These are phyloP conservation scores for Tribolium freemani DNA, from an alignment of 2,888 invertebrate genomes.

Conservation along the genomic window DNA sequence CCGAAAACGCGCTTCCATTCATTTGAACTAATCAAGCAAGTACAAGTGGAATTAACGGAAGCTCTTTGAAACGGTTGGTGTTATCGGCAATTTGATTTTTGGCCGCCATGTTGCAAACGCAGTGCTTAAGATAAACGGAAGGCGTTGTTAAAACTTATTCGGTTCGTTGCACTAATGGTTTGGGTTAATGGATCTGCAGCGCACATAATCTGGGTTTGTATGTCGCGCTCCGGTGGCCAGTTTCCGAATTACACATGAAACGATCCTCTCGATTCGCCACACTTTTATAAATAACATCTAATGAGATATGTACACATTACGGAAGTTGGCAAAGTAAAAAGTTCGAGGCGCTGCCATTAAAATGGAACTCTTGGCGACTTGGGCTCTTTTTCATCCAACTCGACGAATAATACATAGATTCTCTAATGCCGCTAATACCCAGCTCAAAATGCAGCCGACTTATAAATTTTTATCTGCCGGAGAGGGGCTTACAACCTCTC, in stretches of 20 bases:
- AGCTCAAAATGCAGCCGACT: conserved; percentile 12
- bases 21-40: no score
- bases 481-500: conserved; percentile 5
- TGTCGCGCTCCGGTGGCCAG: conserved; percentile 41
- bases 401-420: conserved; percentile 31
- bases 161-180: conserved; percentile 47
- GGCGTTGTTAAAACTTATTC: conserved; percentile 49
- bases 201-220: conserved; percentile 42
- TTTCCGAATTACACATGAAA: conserved; percentile 25
- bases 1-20: no score
- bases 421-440: conserved; percentile 21
- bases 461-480: conserved; percentile 29
- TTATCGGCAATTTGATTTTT: neutral
- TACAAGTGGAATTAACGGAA: no score
- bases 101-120: conserved; percentile 16
- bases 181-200: conserved; percentile 46
- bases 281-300: conserved; percentile 54
- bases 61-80: no score
- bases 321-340: conserved; percentile 51
- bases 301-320: conserved; percentile 54
- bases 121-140: conserved; percentile 45
- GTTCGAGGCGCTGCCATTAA: conserved; percentile 41
- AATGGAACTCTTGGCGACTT: conserved; percentile 20
- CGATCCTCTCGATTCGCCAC: conserved; percentile 26
- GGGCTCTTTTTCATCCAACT: conserved; percentile 10